Evolutionary conservation across 2,888 invertebrate genomes (phyloP).

Genomic region (Agrotis puta): DNA sequence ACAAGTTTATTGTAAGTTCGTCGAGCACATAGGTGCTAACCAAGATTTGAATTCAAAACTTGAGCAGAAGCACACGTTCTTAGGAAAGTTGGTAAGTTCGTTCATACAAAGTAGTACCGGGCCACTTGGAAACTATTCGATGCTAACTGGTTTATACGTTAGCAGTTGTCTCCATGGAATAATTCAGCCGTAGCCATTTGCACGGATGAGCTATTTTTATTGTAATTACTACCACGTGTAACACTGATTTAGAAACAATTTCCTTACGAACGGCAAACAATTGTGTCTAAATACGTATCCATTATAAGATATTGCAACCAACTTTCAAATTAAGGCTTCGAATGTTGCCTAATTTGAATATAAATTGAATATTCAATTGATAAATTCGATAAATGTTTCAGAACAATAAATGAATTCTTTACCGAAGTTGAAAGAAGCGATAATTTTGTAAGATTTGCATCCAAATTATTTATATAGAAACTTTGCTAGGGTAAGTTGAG

Average conservation of each 20-base stretch:
- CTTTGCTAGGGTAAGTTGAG: constrained; percentile 5
- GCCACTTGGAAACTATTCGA: constrained; percentile 43
- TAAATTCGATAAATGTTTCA: constrained; percentile 13
- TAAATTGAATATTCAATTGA: constrained; percentile 31
- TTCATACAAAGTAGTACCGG: constrained; percentile 55
- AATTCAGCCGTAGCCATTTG: constrained; percentile 29
- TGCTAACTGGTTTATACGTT: constrained; percentile 42
- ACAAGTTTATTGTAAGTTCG: constrained; percentile 44
- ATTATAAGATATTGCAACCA: not conserved
- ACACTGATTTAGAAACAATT: constrained; percentile 4
- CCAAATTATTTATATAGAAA: constrained; percentile 9
- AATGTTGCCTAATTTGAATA: constrained; percentile 11
- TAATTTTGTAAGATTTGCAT: constrained; percentile 27
- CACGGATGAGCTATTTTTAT: constrained; percentile 36
- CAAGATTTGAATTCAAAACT: constrained; percentile 60
- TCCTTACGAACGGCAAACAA: not conserved
- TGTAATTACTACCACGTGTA: constrained; percentile 11
- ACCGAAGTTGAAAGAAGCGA: constrained; percentile 5
- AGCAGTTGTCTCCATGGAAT: constrained; percentile 40
- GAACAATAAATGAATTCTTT: constrained; percentile 2
- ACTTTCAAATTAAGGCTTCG: constrained; percentile 2
- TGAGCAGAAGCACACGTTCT: constrained; percentile 48
- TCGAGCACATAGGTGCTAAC: constrained; percentile 42
- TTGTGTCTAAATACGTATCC: not conserved
- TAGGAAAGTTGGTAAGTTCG: constrained; percentile 54